A percentile compares a stretch with the other conserved stretches of the same genome.
These are phyloP conservation scores for Montipora efflorescens DNA, from an alignment of 64 coral and sea anemone genomes.

Conservation along the genomic window DNA sequence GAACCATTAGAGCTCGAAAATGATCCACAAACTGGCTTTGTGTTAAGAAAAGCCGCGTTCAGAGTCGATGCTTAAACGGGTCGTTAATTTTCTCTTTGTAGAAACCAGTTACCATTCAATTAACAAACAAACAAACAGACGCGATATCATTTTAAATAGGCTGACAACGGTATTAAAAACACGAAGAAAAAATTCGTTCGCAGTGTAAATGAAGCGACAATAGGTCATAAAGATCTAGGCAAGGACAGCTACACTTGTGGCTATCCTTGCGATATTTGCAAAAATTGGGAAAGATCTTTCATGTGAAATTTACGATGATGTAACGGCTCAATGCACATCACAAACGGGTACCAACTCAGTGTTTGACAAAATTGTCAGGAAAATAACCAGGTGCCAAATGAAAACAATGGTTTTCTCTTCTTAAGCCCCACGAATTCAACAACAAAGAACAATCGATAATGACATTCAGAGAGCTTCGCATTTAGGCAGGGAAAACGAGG, in stretches of 20 bases:
- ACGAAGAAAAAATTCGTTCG: neutral
- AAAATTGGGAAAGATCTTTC: neutral
- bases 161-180: neutral
- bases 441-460: neutral
- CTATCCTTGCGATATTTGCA: neutral
- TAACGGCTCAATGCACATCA: neutral
- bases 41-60: too few species aligned
- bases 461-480: neutral
- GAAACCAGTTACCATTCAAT: neutral
- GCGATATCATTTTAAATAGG: neutral
- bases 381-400: conserved; percentile 14
- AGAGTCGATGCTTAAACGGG: neutral
- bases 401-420: neutral
- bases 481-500: neutral
- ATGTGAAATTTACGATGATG: neutral
- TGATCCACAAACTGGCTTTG: neutral
- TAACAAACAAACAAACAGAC: conserved; percentile 1
- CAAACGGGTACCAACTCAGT: conserved; percentile 28
- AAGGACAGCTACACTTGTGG: too few species aligned
- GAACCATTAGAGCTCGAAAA: neutral
- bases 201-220: neutral
- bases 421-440: neutral
- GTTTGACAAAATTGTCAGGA: conserved; percentile 3
- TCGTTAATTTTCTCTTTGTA: neutral
- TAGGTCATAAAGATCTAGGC: too few species aligned